Base-by-base conservation (phyloP, 2,113 vertebrate species). In the Mastomys natalensis region DNA sequence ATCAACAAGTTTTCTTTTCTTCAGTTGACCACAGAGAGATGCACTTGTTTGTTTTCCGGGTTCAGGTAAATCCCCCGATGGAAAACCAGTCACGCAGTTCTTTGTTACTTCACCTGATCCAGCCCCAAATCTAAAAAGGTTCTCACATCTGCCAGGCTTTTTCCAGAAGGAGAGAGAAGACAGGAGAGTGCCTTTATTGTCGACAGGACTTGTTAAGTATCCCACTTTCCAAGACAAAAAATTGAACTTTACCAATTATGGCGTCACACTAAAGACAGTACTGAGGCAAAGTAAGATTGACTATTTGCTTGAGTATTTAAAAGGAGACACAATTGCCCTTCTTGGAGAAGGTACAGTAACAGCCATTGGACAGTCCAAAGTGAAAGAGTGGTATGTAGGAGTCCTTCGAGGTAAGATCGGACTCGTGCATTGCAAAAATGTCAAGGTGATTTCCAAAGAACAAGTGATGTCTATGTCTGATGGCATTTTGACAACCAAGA, bases 281-380 rank as follows among this genome's bases (percentile, higher is more conserved):
- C 94, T 99, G 86, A 99, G 99, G 90, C 99, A 99, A 98, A 99
- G 98, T 37, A 99, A 99, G 74, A 99, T 99, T 68, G 99, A 99
- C 0, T 99, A 99, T 97, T 99, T 99, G 55, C 98, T 99, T 95
- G 99, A 99, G 93, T 99, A 99, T 98, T 99, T 99, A 97, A 99
- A 99, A 98, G 99, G 99, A 1, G 99, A 99, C 96, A 99, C 99
- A 2, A 98, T 99, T 96, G 99, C 99, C 58, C 98, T 99, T 97
- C 98, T 99, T 64, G 99, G 99, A 40, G 99, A 98, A 98, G 98
- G 99, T 34, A 99, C 99, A 3, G 98, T 99, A n/a, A 99, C 98
- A 98, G 99, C 99, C 74, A 98, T 99, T 34, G 99, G 99, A 24
- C 99, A 99, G 95, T 98, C 98, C n/a, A 99, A 99, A 98, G 98